phyloP scores from a whole-genome alignment of 1,140 invertebrate species.

The Battus philenor region DNA sequence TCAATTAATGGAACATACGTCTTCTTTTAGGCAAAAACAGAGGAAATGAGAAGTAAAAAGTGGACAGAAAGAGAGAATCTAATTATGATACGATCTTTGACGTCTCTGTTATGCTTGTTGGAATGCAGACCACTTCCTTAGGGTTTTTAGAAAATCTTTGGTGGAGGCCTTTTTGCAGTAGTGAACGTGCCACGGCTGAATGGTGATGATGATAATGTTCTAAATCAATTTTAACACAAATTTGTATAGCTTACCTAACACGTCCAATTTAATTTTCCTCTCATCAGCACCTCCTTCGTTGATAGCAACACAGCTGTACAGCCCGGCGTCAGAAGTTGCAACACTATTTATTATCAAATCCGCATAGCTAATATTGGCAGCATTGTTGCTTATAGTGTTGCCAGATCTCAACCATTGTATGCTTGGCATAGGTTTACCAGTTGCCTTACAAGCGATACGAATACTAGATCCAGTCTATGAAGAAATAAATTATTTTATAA shows the following conservation, averaged over 20 bases:
- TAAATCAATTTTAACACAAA: constrained; percentile 5
- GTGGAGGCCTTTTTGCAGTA: no score
- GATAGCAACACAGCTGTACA: constrained; percentile 49
- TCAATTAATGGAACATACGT: no score
- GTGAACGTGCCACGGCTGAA: no score
- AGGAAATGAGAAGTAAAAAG: no score
- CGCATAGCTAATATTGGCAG: constrained; percentile 32
- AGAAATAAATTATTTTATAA: no score
- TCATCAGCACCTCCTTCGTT: constrained; percentile 59
- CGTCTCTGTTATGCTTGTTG: no score
- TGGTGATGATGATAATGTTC: no score
- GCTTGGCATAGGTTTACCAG: constrained; percentile 40
- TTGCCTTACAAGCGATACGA: constrained; percentile 48
- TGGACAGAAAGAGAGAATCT: no score
- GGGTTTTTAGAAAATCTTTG: no score
- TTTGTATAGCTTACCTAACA: constrained; percentile 42
- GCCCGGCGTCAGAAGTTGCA: constrained; percentile 29
- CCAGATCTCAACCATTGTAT: constrained; percentile 64
- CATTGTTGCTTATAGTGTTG: constrained; percentile 33
- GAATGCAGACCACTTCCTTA: no score
- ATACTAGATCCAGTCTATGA: constrained; percentile 28
- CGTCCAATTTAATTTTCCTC: constrained; percentile 44
- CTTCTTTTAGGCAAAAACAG: no score
- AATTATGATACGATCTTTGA: no score
- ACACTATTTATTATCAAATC: constrained; percentile 42